Evolutionary conservation across 2,797 vertebrate species (phyloP).

Genomic region (Iguana delicatissima): DNA sequence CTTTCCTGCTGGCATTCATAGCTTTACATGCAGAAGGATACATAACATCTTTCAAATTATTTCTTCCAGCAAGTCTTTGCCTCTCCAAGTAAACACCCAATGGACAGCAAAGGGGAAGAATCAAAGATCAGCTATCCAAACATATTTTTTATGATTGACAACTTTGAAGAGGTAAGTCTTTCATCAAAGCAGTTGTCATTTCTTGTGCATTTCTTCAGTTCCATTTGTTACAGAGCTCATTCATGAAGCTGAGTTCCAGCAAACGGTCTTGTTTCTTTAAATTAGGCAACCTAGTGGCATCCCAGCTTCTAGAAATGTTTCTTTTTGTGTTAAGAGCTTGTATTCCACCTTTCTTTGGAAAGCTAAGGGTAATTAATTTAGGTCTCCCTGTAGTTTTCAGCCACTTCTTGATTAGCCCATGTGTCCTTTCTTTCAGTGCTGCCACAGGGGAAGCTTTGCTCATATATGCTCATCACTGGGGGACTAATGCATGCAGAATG

Average conservation of each 20-base stretch:
- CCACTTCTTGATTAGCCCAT: not conserved
- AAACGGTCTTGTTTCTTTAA: not conserved
- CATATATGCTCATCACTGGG: not conserved
- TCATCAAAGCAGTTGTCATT: conserved; percentile 12
- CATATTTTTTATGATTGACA: conserved; percentile 99
- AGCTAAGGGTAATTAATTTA: not conserved
- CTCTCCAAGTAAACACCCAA: conserved; percentile 96
- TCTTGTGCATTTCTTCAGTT: not conserved
- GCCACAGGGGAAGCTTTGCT: not conserved
- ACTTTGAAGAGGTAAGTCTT: conserved; percentile 93
- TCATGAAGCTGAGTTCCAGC: not conserved
- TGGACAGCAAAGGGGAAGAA: conserved; percentile 99
- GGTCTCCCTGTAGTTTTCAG: not conserved
- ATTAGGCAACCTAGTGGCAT: not conserved
- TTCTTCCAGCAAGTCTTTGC: conserved; percentile 94
- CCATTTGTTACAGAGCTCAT: not conserved
- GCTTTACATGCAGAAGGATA: not conserved
- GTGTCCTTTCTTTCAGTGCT: no score
- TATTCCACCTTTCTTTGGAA: not conserved
- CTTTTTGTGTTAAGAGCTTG: not conserved
- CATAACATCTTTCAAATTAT: not conserved
- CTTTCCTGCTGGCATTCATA: accelerated
- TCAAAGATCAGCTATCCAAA: conserved; percentile 99
- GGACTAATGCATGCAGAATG: not conserved
- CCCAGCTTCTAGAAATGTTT: not conserved